Percentiles rank a stretch among this genome's conserved stretches.
Conservation (phyloP, 1,140 invertebrate genomes). For the Aporrectodea caliginosa region DNA sequence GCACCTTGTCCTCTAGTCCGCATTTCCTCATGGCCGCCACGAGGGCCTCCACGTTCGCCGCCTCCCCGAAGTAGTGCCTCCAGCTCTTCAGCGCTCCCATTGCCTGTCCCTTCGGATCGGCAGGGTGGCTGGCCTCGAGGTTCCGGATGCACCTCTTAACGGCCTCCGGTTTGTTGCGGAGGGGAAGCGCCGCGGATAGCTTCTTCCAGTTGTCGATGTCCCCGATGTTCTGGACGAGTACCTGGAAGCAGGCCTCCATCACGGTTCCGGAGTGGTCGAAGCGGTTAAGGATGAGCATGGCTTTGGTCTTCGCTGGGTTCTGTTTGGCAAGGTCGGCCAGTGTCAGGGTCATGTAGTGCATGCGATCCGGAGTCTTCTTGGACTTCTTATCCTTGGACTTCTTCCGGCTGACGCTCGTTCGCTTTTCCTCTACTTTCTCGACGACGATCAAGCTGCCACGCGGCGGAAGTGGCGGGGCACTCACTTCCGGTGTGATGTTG, state of each 20-base stretch:
- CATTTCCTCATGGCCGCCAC: conserved; percentile 27
- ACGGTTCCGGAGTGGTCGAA: neutral
- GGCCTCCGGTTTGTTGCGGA: conserved; percentile 6
- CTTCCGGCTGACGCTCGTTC: neutral
- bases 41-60: conserved; percentile 22
- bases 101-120: conserved; percentile 23
- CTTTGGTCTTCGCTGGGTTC: neutral
- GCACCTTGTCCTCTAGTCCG: conserved; percentile 15
- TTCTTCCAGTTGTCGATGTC: conserved; percentile 25
- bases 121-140: conserved; percentile 21
- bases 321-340: neutral
- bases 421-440: neutral
- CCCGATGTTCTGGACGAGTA: neutral
- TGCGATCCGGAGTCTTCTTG: neutral
- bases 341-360: neutral
- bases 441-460: neutral
- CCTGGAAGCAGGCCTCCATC: conserved; percentile 16
- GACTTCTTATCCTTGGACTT: neutral
- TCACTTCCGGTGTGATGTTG: neutral
- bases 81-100: conserved; percentile 23
- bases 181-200: conserved; percentile 19
- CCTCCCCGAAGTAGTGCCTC: conserved; percentile 18
- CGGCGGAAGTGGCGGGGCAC: neutral
- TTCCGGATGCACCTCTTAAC: conserved; percentile 10
- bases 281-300: neutral